Evolutionary conservation across 2,888 invertebrate genomes (phyloP).

Genomic region (Caenorhabditis wallacei): DNA sequence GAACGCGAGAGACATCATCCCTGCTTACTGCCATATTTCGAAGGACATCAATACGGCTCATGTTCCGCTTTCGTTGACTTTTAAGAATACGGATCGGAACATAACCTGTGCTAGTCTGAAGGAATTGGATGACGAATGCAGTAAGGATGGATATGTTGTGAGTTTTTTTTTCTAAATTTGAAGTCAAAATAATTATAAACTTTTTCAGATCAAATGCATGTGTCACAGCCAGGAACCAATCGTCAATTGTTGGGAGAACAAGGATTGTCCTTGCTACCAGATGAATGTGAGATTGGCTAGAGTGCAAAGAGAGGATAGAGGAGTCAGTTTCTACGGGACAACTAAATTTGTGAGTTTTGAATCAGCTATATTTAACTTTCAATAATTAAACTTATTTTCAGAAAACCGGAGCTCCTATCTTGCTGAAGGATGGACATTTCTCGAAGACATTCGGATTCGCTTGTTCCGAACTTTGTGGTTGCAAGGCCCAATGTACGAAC

Average conservation of each 20-base stretch:
- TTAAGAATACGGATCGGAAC: neutral
- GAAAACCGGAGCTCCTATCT: neutral
- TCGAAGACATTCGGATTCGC: neutral
- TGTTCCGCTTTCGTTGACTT: neutral
- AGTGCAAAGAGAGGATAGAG: neutral
- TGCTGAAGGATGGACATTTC: neutral
- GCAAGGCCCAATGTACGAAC: neutral
- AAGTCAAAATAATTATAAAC: too few relatives aligned
- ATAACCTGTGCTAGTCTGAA: too few relatives aligned
- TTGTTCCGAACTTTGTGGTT: neutral
- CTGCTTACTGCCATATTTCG: neutral
- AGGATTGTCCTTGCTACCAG: neutral
- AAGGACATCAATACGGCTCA: neutral
- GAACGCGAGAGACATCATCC: neutral
- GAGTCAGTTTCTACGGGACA: neutral
- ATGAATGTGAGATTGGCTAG: neutral
- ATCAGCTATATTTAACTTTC: neutral
- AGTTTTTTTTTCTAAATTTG: neutral
- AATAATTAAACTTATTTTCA: neutral
- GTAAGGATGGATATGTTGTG: neutral
- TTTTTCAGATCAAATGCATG: constrained; percentile 8
- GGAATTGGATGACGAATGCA: neutral
- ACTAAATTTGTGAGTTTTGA: constrained; percentile 2
- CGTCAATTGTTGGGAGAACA: constrained; percentile 10
- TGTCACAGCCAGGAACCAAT: neutral